These are phyloP conservation scores for Drosophila tsacasi DNA, from an alignment of 1,140 invertebrate genomes.

Conservation along the genomic window DNA sequence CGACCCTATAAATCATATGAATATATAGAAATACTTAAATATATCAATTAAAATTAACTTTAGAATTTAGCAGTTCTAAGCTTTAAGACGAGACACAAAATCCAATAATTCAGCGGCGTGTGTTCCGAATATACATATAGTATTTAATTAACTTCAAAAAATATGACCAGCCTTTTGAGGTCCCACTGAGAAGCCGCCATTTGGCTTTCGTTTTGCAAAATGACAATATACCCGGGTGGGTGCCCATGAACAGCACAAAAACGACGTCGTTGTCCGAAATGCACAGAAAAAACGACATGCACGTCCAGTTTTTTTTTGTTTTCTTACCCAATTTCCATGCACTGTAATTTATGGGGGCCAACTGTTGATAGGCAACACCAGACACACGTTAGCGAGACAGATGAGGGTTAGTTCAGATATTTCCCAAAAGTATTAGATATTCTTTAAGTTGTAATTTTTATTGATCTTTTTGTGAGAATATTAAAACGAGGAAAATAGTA, in stretches of 20 bases:
- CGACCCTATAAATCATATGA: too few relatives aligned
- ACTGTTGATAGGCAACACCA: constrained; percentile 1
- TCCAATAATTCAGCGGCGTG: not conserved
- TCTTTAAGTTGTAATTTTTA: not conserved
- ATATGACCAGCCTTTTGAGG: not conserved
- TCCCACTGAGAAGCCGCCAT: not conserved
- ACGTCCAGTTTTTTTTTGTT: not conserved
- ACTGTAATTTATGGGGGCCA: constrained; percentile 23
- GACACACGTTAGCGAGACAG: not conserved
- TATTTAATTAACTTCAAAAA: not conserved
- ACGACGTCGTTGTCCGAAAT: constrained; percentile 10
- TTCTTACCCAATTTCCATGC: constrained; percentile 14
- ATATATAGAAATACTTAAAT: too few relatives aligned
- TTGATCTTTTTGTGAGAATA: not conserved
- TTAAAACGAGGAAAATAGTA: not conserved
- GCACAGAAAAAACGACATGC: not conserved
- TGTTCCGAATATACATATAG: not conserved
- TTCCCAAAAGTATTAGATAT: constrained; percentile 2
- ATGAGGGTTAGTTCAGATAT: constrained; percentile 9
- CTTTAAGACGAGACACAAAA: not conserved
- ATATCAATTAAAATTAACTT: not conserved
- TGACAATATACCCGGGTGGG: not conserved
- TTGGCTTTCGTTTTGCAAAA: not conserved
- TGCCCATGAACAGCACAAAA: constrained; percentile 7
- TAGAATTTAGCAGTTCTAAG: not conserved